These are phyloP conservation scores for Sinonovacula constricta DNA, from an alignment of 1,140 invertebrate genomes.

Conservation along the genomic window DNA sequence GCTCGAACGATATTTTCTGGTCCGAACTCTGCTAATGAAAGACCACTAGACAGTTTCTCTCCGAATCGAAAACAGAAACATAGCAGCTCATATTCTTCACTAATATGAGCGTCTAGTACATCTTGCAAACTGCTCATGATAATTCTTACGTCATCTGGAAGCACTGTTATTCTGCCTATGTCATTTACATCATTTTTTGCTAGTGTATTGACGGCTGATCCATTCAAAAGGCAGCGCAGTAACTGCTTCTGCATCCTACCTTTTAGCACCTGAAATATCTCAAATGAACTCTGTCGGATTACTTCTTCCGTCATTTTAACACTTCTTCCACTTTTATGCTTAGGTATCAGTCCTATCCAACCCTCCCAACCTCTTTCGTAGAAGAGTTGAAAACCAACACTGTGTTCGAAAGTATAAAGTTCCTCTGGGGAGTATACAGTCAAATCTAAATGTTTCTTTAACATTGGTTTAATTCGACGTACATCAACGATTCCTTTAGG, in stretches of 20 bases:
- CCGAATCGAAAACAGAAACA: too few relatives aligned
- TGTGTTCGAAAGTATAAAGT: neutral
- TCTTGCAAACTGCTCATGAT: too few relatives aligned
- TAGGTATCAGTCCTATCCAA: conserved; percentile 9
- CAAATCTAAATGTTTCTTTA: neutral
- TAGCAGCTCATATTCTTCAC: too few relatives aligned
- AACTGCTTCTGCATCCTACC: neutral
- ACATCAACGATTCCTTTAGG: neutral
- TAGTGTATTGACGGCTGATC: too few relatives aligned
- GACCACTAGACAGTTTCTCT: too few relatives aligned
- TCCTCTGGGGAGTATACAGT: neutral
- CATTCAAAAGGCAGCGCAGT: too few relatives aligned
- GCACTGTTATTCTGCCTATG: too few relatives aligned
- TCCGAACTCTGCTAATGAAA: too few relatives aligned
- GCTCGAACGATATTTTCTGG: too few relatives aligned
- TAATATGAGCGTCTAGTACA: too few relatives aligned
- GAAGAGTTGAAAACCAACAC: conserved; percentile 17
- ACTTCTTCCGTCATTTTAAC: neutral
- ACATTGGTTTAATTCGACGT: neutral
- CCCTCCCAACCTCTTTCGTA: conserved; percentile 21
- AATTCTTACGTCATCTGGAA: too few relatives aligned
- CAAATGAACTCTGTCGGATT: neutral
- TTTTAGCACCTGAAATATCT: neutral
- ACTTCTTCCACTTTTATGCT: neutral
- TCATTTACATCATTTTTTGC: too few relatives aligned